phyloP scores from a whole-genome alignment of 2,797 vertebrate species.

The Spea hammondii region DNA sequence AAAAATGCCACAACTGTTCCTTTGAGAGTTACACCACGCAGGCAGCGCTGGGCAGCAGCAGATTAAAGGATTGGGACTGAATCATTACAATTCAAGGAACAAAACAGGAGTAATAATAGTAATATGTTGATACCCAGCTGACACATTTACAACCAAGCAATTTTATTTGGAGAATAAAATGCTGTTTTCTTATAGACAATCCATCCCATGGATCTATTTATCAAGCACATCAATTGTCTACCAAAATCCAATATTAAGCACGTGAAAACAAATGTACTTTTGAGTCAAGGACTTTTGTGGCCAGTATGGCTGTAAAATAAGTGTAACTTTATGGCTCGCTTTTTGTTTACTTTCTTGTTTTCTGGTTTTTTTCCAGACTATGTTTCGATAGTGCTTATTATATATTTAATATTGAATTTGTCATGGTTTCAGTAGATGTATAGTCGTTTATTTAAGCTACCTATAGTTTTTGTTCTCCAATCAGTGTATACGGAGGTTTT shows the following conservation, averaged over 20 bases:
- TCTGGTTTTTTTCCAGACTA: too few relatives aligned
- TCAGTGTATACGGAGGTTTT: too few relatives aligned
- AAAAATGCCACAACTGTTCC: too few relatives aligned
- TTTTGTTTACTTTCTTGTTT: not conserved
- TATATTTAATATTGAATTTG: too few relatives aligned
- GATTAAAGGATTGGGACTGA: constrained; percentile 18
- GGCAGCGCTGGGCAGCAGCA: constrained; percentile 1
- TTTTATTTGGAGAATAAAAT: constrained; percentile 41
- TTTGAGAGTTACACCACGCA: too few relatives aligned
- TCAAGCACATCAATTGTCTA: constrained; percentile 3
- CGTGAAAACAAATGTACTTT: not conserved
- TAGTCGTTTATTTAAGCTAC: too few relatives aligned
- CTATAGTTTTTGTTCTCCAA: too few relatives aligned
- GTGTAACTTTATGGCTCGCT: not conserved
- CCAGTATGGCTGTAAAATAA: not conserved
- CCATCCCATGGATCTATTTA: constrained; percentile 31
- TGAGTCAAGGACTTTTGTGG: constrained; percentile 17
- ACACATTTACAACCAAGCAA: constrained; percentile 44
- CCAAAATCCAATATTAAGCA: not conserved
- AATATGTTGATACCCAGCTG: constrained; percentile 34
- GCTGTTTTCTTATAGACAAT: constrained; percentile 25
- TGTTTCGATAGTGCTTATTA: too few relatives aligned
- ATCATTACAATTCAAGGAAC: constrained; percentile 29
- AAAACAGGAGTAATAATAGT: constrained; percentile 37
- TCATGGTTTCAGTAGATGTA: too few relatives aligned